Evolutionary conservation across 2,113 vertebrate species (phyloP).

Genomic region (Chaetura pelagica): DNA sequence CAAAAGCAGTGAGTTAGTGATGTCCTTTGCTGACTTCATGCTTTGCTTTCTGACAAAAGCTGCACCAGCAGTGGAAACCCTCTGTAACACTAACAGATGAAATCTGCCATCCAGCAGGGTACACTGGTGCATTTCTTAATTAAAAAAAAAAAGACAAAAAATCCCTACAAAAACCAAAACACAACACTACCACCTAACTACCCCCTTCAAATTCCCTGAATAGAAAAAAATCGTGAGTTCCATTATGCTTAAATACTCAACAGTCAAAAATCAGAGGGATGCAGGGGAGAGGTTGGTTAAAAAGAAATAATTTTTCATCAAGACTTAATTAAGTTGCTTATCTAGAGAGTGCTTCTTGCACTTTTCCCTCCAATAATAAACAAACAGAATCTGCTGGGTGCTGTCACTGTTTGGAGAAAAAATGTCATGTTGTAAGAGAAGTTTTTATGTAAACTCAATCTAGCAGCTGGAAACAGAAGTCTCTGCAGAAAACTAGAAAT

Average conservation of each 20-base stretch:
- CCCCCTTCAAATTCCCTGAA: neutral
- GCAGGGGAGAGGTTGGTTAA: neutral
- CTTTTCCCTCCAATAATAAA: neutral
- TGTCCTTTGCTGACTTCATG: rapidly evolving
- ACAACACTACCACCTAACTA: neutral
- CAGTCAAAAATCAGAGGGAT: neutral
- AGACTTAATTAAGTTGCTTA: neutral
- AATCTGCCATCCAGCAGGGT: neutral
- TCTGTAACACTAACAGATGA: neutral
- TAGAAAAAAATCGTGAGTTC: neutral
- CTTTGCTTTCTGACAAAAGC: neutral
- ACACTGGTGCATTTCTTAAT: neutral
- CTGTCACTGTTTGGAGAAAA: neutral
- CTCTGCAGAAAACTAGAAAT: neutral
- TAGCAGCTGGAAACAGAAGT: neutral
- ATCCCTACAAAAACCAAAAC: no score
- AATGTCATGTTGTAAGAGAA: neutral
- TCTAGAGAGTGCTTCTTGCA: neutral
- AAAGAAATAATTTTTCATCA: neutral
- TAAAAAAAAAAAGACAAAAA: neutral
- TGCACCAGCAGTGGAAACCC: neutral
- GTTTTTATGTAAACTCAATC: neutral
- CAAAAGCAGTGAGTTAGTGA: neutral
- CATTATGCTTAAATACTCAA: neutral
- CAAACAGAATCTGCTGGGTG: neutral